A percentile compares a stretch with the other conserved stretches of the same genome.
Evolutionary conservation across 2,797 vertebrate genomes (phyloP).

Genomic region (Labroides dimidiatus): DNA sequence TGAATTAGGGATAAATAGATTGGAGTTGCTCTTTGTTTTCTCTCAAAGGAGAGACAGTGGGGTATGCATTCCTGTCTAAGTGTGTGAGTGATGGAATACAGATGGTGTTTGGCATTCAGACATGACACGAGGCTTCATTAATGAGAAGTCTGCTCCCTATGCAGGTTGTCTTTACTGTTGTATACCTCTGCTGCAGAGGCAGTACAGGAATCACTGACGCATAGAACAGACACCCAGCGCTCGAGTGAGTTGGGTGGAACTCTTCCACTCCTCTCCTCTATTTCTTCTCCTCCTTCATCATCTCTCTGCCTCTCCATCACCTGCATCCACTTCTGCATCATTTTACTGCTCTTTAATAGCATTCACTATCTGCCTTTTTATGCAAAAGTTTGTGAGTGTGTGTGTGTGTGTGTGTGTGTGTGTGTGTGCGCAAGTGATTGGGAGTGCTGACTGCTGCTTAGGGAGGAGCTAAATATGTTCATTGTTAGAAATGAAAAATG

Average conservation of each 20-base stretch:
- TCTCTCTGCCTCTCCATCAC: slow-evolving; percentile 34
- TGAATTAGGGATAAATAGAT: slow-evolving; percentile 47
- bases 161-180: slow-evolving; percentile 53
- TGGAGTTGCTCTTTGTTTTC: slow-evolving; percentile 20
- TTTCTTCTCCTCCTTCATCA: slow-evolving; percentile 14
- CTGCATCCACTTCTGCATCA: slow-evolving; percentile 31
- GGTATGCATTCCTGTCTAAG: slow-evolving; percentile 12
- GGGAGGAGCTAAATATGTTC: slow-evolving; percentile 59
- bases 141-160: slow-evolving; percentile 59
- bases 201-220: slow-evolving; percentile 34
- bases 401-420: not conserved
- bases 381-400: not conserved
- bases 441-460: slow-evolving; percentile 46
- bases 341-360: slow-evolving; percentile 7
- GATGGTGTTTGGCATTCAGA: slow-evolving; percentile 71
- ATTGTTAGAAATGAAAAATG: slow-evolving; percentile 56
- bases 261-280: slow-evolving; percentile 18
- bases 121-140: slow-evolving; percentile 62
- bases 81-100: slow-evolving; percentile 50
- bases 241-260: slow-evolving; percentile 48
- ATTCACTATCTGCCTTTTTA: slow-evolving; percentile 37
- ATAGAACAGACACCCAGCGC: slow-evolving; percentile 27
- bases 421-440: slow-evolving; percentile 2
- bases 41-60: slow-evolving; percentile 10
- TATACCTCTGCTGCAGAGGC: slow-evolving; percentile 39